Base-by-base conservation (phyloP, 2,113 vertebrate genomes). In the Otus sunia region DNA sequence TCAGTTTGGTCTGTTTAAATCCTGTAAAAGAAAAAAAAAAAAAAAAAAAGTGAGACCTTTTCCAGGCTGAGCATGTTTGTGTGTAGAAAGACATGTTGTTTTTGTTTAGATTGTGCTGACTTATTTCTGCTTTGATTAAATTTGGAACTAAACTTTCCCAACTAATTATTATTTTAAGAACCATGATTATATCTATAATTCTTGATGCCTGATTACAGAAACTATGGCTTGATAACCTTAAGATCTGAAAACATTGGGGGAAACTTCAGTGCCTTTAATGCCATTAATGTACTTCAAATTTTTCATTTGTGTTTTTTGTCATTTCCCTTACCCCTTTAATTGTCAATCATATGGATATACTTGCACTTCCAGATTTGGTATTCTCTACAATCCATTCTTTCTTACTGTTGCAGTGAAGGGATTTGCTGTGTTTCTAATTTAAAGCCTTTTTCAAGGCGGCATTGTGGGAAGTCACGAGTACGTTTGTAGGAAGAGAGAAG, bases 141-240 rank as follows among this genome's bases (percentile, higher is more conserved):
- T 95, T 97, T 95, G 94, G 78, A 97, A 94, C 91, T 93, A 95
- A 95, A 97, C 85, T 94, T 95, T 84, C 76, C 77, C 64, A 96
- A 94, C 84, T 80, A 87, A 87, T 95, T 93, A 64, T 29, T 75
- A 77, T 74, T 86, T 68, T 95, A 94, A 91, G 69, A 95, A 95
- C 90, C 16, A 36, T 91, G 60, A 74, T 75, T 91, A 50, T 97
- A 88, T 94, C 86, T 97, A 19, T 95, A 87, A 96, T 92, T 86
- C 58, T 85, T 87, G 95, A 92, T 98, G 95, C 97, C 97, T 98
- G 96, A 97, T 97, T 98, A 97, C 96, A 97, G 97, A 98, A 98
- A 97, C 78, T 96, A 64, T 93, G 90, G 86, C 88, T 90, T 55
- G 81, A 85, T 95, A 94, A 89, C 95, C 47, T 86, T 78, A 84